These are phyloP conservation scores for Mesitornis unicolor DNA, from an alignment of 2,113 vertebrate genomes.

Conservation along the genomic window DNA sequence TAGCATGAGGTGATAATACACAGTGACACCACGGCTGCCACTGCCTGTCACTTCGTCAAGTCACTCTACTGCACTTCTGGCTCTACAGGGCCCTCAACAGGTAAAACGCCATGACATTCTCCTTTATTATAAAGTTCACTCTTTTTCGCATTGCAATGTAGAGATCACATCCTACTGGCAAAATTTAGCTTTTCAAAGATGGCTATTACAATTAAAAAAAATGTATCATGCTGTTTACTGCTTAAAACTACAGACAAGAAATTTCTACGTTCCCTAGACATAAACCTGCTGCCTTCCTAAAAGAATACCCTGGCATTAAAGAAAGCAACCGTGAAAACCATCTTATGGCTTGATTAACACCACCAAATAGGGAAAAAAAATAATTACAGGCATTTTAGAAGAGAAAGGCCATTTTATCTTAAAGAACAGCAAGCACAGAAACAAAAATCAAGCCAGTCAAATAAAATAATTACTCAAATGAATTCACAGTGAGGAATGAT, in stretches of 20 bases:
- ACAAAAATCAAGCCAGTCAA: background rate
- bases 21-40: slow-evolving; percentile 60
- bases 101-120: slow-evolving; percentile 56
- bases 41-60: slow-evolving; percentile 62
- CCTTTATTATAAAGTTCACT: background rate
- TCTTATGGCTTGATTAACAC: background rate
- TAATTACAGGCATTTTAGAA: background rate
- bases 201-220: slow-evolving; percentile 27
- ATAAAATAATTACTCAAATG: background rate
- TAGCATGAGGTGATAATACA: slow-evolving; percentile 65
- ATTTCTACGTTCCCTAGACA: background rate
- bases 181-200: slow-evolving; percentile 16
- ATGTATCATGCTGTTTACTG: slow-evolving; percentile 36
- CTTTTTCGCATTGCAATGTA: background rate
- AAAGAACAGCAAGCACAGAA: background rate
- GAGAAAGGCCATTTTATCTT: background rate
- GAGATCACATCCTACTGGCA: background rate
- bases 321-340: background rate
- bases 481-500: background rate
- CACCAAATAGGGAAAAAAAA: background rate
- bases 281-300: background rate
- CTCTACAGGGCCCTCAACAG: slow-evolving; percentile 75
- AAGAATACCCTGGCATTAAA: background rate
- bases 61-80: slow-evolving; percentile 48
- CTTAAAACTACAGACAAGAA: slow-evolving; percentile 12